Percentiles rank a stretch among this genome's conserved stretches.
Conservation (phyloP, 2,113 vertebrate species). For the Anser cygnoides region DNA sequence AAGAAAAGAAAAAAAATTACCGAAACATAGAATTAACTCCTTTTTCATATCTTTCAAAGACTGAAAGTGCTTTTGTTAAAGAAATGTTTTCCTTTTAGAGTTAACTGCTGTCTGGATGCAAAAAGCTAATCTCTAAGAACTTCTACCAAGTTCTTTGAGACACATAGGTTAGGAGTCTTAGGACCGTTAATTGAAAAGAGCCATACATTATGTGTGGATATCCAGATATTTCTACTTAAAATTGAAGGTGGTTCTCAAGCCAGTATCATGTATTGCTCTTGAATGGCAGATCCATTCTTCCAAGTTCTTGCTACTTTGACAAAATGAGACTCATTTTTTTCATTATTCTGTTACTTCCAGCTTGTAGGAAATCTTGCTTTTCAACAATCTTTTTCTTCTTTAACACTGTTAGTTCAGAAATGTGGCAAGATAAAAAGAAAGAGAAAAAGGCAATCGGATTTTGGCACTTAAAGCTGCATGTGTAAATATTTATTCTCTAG, state of each 20-base stretch:
- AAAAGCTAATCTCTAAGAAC: neutral
- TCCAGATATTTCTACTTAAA: neutral
- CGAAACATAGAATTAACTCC: neutral
- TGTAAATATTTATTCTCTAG: neutral
- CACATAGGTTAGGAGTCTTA: neutral
- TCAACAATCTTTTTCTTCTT: neutral
- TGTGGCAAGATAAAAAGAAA: neutral
- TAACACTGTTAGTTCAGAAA: neutral
- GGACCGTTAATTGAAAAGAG: neutral
- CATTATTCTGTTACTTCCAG: neutral
- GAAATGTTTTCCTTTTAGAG: neutral
- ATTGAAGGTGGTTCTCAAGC: neutral
- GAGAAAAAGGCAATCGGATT: neutral
- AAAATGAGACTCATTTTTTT: neutral
- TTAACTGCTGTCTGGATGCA: neutral
- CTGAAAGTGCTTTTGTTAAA: neutral
- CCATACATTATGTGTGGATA: neutral
- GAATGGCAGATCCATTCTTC: neutral
- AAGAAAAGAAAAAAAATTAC: fast-evolving
- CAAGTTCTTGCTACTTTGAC: neutral
- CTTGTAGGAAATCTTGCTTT: neutral
- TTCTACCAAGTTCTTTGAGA: neutral
- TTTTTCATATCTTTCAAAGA: neutral
- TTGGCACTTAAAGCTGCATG: neutral
- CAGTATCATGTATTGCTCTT: neutral